Percentiles rank a stretch among this genome's conserved stretches.
Evolutionary conservation across 23 tunicate genomes (phyloP).

Genomic region (Trididemnum clinides): DNA sequence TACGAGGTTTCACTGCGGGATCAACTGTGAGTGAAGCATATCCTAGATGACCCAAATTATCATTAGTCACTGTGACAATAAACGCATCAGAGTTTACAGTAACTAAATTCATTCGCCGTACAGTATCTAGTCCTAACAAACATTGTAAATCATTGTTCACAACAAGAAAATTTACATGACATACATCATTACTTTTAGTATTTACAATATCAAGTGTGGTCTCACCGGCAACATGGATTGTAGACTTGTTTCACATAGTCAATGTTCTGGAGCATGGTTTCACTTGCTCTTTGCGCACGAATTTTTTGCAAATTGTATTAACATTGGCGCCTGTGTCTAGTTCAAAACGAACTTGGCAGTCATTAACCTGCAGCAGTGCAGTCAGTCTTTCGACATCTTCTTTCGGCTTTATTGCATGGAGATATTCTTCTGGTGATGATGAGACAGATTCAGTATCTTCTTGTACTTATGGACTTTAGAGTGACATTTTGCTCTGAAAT

Average conservation of each 20-base stretch:
- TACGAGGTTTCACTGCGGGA: neutral
- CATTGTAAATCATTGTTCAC: conserved; percentile 1
- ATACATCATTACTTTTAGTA: neutral
- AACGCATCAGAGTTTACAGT: neutral
- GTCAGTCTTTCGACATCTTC: no score
- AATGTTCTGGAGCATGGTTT: neutral
- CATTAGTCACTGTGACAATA: neutral
- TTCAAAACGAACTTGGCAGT: conserved; percentile 7
- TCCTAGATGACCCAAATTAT: conserved; percentile 13
- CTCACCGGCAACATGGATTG: conserved; percentile 8
- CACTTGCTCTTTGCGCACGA: neutral
- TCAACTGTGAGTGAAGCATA: neutral
- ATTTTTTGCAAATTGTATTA: conserved; percentile 12
- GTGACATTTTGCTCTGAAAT: no score
- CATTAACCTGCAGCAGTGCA: conserved; percentile 19
- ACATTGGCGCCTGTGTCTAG: conserved; percentile 22
- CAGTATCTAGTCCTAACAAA: neutral
- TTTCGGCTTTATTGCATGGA: no score
- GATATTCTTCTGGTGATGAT: no score
- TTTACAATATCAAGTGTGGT: neutral
- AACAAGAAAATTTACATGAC: neutral
- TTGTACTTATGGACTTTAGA: no score
- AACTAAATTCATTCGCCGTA: neutral
- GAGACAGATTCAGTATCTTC: no score
- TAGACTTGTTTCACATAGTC: conserved; percentile 29